phyloP scores from a whole-genome alignment of 1,140 invertebrate species.

The Pseudomyrmex concolor region DNA sequence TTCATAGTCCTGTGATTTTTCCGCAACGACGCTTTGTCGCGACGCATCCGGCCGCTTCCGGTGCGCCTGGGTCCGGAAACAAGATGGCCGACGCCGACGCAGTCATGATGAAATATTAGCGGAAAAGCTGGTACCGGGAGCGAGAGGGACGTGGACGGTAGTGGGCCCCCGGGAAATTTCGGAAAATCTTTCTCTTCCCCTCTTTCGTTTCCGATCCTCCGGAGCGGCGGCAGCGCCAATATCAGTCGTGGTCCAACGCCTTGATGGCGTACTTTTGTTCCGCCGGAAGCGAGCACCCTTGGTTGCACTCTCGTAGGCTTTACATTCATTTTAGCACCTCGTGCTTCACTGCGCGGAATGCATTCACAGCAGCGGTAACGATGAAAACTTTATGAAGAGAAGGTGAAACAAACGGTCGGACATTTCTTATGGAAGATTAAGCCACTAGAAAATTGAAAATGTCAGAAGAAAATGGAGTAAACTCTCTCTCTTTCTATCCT shows the following conservation, averaged over 20 bases:
- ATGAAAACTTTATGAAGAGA: conserved; percentile 65
- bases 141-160: conserved; percentile 67
- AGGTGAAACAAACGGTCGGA: not conserved
- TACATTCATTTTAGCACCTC: conserved; percentile 43
- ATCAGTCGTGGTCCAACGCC: conserved; percentile 54
- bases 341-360: conserved; percentile 34
- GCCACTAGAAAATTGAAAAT: conserved; percentile 13
- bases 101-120: conserved; percentile 83
- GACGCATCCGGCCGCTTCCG: conserved; percentile 82
- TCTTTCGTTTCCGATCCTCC: not conserved
- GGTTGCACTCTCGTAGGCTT: conserved; percentile 10
- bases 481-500: too few relatives aligned
- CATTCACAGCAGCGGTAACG: conserved; percentile 35
- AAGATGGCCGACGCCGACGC: conserved; percentile 80
- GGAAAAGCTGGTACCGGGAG: conserved; percentile 79
- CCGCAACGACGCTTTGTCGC: conserved; percentile 82
- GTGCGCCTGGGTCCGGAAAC: conserved; percentile 80
- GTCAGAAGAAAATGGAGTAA: not conserved
- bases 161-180: conserved; percentile 80
- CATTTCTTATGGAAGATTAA: conserved; percentile 14
- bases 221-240: conserved; percentile 23
- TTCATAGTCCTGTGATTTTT: conserved; percentile 83
- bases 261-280: conserved; percentile 75
- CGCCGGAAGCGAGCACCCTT: conserved; percentile 57
- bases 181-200: conserved; percentile 75